A percentile compares a stretch with the other conserved stretches of the same genome.
phyloP scores from a whole-genome alignment of 2,888 invertebrate genomes.

The Galerucella nymphaeae region DNA sequence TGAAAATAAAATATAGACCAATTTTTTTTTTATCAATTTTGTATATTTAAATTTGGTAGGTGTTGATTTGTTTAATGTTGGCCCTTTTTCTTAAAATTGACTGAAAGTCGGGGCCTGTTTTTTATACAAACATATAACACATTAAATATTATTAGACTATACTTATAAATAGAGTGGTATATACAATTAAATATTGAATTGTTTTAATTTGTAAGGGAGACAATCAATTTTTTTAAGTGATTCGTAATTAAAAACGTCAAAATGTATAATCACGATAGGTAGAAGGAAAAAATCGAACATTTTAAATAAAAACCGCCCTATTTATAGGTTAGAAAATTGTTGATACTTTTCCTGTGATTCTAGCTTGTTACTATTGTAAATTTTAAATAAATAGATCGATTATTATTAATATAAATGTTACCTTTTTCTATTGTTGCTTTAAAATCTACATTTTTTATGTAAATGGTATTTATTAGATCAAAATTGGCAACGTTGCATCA shows the following conservation, averaged over 20 bases:
- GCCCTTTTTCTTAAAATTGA: slow-evolving; percentile 21
- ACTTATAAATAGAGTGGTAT: neutral
- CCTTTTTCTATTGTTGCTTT: slow-evolving; percentile 44
- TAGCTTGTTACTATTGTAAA: slow-evolving; percentile 62
- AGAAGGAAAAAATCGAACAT: too few relatives aligned
- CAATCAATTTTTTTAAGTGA: neutral
- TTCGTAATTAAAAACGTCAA: neutral
- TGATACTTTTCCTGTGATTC: slow-evolving; percentile 60
- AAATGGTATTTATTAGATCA: slow-evolving; percentile 23
- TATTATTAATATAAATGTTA: slow-evolving; percentile 46
- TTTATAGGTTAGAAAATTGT: slow-evolving; percentile 33
- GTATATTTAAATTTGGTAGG: too few relatives aligned
- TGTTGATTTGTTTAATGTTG: slow-evolving; percentile 12
- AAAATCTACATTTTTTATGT: slow-evolving; percentile 35
- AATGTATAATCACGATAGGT: too few relatives aligned
- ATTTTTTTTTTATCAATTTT: too few relatives aligned
- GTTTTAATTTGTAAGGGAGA: neutral
- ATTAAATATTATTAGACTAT: slow-evolving; percentile 14
- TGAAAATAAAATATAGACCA: too few relatives aligned
- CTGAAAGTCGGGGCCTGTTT: slow-evolving; percentile 30
- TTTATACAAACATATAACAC: slow-evolving; percentile 19
- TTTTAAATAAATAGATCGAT: slow-evolving; percentile 51
- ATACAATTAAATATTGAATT: neutral
- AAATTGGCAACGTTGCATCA: slow-evolving; percentile 8
- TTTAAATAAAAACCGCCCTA: neutral